Evolutionary conservation across 2,888 invertebrate species (phyloP).

Genomic region (Cancer borealis): DNA sequence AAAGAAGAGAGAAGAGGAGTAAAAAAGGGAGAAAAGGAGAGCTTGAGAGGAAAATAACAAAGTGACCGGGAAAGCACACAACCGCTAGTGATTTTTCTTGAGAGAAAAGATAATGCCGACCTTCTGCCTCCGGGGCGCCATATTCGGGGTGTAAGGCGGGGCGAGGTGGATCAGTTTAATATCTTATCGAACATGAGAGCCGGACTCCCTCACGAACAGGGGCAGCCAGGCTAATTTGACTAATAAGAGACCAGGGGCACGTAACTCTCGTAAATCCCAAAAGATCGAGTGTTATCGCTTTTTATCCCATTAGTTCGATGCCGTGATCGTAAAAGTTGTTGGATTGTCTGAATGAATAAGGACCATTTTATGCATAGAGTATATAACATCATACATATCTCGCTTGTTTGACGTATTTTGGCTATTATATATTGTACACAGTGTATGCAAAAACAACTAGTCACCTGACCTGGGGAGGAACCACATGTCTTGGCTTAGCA

Average conservation of each 20-base stretch:
- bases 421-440: background rate
- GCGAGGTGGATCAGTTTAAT: background rate
- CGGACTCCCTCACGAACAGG: background rate
- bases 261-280: conserved; percentile 14
- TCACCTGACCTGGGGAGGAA: background rate
- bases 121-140: background rate
- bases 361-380: background rate
- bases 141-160: background rate
- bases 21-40: background rate
- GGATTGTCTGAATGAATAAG: background rate
- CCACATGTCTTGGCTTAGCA: background rate
- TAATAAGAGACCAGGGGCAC: conserved; percentile 13
- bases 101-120: background rate
- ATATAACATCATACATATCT: background rate
- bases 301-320: conserved; percentile 36
- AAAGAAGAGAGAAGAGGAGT: background rate
- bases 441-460: background rate
- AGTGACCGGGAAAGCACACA: background rate
- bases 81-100: background rate
- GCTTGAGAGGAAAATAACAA: background rate
- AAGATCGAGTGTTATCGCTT: conserved; percentile 37
- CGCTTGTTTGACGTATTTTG: background rate
- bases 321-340: conserved; percentile 6
- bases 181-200: background rate
- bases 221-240: conserved; percentile 23